Conservation (phyloP, 2,113 vertebrate species). For the Mesembrinibis cayennensis region DNA sequence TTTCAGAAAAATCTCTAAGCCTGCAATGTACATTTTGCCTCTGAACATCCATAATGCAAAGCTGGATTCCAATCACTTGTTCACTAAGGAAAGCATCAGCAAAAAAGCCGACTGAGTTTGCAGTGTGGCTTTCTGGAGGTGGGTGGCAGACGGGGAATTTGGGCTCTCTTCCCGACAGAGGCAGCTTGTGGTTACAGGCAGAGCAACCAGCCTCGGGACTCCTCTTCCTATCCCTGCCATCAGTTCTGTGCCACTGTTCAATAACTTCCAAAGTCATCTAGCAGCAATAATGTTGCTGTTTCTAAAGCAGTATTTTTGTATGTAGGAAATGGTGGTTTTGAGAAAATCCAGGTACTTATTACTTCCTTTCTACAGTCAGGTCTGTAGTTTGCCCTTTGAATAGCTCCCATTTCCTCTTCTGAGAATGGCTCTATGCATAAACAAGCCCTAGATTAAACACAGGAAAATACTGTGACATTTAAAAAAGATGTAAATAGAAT, state of each 20-base stretch:
- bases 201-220: neutral
- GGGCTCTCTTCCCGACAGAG: neutral
- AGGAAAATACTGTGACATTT: neutral
- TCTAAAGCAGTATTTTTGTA: neutral
- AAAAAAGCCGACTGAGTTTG: neutral
- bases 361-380: neutral
- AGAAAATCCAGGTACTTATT: neutral
- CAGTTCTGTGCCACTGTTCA: neutral
- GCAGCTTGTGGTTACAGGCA: neutral
- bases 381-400: neutral
- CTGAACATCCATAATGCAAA: neutral
- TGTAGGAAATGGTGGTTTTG: neutral
- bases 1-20: constrained; percentile 36
- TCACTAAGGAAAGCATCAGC: neutral
- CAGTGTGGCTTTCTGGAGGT: neutral
- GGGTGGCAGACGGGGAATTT: neutral
- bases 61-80: neutral
- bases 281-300: neutral
- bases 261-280: neutral
- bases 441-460: neutral
- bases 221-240: neutral
- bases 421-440: neutral
- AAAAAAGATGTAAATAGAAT: neutral
- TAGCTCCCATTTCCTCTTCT: neutral
- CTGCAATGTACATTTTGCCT: constrained; percentile 23